Evolutionary conservation across 2,888 invertebrate species (phyloP), one percentile per base, ranked within the genome.

Genomic region (Clusia tigrina): DNA sequence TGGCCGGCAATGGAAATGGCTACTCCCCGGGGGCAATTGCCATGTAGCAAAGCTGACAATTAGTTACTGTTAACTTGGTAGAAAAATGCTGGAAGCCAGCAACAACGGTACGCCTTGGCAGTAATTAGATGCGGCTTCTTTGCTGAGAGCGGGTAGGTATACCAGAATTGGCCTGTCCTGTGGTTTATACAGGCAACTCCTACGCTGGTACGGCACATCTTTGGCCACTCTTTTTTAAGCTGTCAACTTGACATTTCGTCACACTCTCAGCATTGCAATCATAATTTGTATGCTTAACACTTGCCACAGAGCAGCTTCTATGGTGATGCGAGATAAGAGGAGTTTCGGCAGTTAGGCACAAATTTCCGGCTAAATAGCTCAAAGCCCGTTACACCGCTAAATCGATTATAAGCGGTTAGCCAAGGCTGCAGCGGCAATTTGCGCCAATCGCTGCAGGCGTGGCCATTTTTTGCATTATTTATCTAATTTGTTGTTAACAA

Each of bases 371-470:
- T 5, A 20, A 42, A 25, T n/a, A 23, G 5, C 15, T 17, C 2
- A 57, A 59, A 22, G 37, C 55, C 48, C 67, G 69, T 67, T 60
- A 65, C 69, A 67, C 69, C 75, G 66, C 74, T 69, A 67, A 75
- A 76, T 74, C 74, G 64, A 74, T 76, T 76, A 67, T 64, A 65
- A 68, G 56, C 69, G 69, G 37, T 18, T 55, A 42, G n/a, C 42
- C 23, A 3, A 23, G 18, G 52, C 23, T 2, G 6, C 20, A 52
- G 23, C 22, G 12, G 12, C 32, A 32, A 32, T 32, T 32, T 32
- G 5, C 6, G 32, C n/a, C n/a, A n/a, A n/a, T n/a, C n/a, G n/a
- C n/a, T n/a, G n/a, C n/a, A n/a, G n/a, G n/a, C n/a, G n/a, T n/a
- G n/a, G n/a, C n/a, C n/a, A n/a, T n/a, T 32, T 32, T 32, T 32